These are phyloP conservation scores for Camelus dromedarius DNA, from an alignment of 2,113 vertebrate genomes.

Conservation along the genomic window DNA sequence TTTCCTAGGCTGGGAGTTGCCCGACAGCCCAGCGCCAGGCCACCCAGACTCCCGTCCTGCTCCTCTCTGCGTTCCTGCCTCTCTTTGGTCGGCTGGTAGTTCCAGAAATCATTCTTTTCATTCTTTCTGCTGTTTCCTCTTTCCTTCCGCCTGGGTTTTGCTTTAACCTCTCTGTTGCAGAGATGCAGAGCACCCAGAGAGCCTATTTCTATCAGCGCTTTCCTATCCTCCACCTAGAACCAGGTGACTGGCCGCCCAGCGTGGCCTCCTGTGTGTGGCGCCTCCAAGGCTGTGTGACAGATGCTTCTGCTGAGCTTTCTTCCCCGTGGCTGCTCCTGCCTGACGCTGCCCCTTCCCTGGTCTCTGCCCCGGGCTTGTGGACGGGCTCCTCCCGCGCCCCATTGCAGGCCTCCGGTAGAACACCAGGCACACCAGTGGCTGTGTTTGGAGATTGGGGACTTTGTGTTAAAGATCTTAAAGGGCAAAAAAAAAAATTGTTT, in stretches of 20 bases:
- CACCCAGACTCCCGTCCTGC: not conserved
- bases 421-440: not conserved
- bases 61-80: constrained; percentile 58
- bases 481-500: not conserved
- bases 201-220: constrained; percentile 96
- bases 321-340: constrained; percentile 79
- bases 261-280: constrained; percentile 82
- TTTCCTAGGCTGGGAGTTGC: rapidly evolving
- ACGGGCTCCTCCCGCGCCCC: not conserved
- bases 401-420: not conserved
- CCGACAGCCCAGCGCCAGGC: rapidly evolving
- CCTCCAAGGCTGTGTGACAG: constrained; percentile 82
- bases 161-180: constrained; percentile 92
- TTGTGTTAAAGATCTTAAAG: not conserved
- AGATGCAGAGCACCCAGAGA: constrained; percentile 96
- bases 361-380: not conserved
- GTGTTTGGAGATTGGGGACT: not conserved
- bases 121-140: constrained; percentile 79
- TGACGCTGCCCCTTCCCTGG: constrained; percentile 69
- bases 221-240: constrained; percentile 93
- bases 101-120: constrained; percentile 71
- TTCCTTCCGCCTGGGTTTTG: constrained; percentile 86
- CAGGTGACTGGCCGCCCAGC: constrained; percentile 91
- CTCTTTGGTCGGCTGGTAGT: constrained; percentile 59
- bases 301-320: constrained; percentile 78